Conservation (phyloP, 1,140 invertebrate genomes). For the Aethina tumida region DNA sequence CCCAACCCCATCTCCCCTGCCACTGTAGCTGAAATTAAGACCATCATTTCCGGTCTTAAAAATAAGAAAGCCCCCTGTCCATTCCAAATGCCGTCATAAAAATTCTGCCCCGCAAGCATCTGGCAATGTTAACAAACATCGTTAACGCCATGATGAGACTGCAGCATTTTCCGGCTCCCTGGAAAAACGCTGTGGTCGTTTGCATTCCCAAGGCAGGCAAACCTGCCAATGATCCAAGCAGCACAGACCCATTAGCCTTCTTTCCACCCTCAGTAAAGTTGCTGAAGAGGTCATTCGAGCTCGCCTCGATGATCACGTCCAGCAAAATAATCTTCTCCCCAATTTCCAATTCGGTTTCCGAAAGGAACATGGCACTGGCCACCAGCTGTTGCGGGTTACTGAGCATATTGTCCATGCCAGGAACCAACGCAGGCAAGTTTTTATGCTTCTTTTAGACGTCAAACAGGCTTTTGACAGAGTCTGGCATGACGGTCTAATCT, state of each 20-base stretch:
- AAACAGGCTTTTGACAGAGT: no score
- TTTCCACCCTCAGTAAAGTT: slow-evolving; percentile 18
- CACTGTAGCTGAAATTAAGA: not conserved
- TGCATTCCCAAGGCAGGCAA: slow-evolving; percentile 7
- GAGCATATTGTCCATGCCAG: no score
- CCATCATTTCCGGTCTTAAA: slow-evolving; percentile 4
- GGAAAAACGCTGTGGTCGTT: slow-evolving; percentile 27
- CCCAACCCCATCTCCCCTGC: no score
- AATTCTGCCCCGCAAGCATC: slow-evolving; percentile 8
- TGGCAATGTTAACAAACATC: slow-evolving; percentile 8
- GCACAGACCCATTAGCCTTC: slow-evolving; percentile 23
- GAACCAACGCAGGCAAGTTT: no score
- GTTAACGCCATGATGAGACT: slow-evolving; percentile 26
- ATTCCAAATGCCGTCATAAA: slow-evolving; percentile 8
- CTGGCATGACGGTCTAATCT: no score
- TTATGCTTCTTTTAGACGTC: no score
- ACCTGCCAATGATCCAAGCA: slow-evolving; percentile 5
- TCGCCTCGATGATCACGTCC: slow-evolving; percentile 7
- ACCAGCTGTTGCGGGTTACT: no score
- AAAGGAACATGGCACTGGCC: slow-evolving; percentile 12
- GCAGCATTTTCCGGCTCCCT: slow-evolving; percentile 26
- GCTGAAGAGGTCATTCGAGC: slow-evolving; percentile 19
- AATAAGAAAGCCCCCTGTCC: slow-evolving; percentile 7
- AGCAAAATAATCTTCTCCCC: slow-evolving; percentile 19
- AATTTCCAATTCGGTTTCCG: slow-evolving; percentile 24